A percentile compares a stretch with the other conserved stretches of the same genome.
Conservation (phyloP, 2,797 vertebrate genomes). For the Danio jaintianensis region DNA sequence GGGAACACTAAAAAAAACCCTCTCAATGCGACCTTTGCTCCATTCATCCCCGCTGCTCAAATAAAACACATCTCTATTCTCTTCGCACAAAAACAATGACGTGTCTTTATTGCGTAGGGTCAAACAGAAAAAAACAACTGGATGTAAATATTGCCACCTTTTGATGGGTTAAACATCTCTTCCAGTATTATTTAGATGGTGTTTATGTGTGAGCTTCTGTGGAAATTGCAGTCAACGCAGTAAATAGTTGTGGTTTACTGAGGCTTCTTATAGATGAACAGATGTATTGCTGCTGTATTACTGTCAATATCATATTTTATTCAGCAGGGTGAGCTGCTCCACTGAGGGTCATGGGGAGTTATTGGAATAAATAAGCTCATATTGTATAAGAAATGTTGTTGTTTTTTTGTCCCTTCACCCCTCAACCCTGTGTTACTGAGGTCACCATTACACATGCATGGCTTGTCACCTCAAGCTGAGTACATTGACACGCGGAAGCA, state of each 20-base stretch:
- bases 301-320: background rate
- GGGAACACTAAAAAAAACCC: conserved; percentile 59
- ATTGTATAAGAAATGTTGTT: background rate
- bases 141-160: conserved; percentile 6
- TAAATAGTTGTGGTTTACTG: conserved; percentile 1
- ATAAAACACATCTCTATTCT: conserved; percentile 54
- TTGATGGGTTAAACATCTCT: background rate
- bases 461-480: conserved; percentile 1
- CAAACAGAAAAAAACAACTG: conserved; percentile 1
- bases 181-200: background rate
- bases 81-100: conserved; percentile 37
- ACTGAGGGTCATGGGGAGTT: background rate
- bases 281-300: background rate
- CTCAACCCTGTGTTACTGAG: background rate
- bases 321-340: background rate
- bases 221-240: background rate
- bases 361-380: background rate
- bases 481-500: background rate
- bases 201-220: background rate
- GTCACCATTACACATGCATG: conserved; percentile 4
- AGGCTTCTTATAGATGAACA: background rate
- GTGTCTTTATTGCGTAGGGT: conserved; percentile 12
- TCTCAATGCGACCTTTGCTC: conserved; percentile 44
- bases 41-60: conserved; percentile 46
- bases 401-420: background rate